Percentiles rank a stretch among this genome's conserved stretches.
phyloP scores from a whole-genome alignment of 2,797 vertebrate genomes.

The Peromyscus aztecus region DNA sequence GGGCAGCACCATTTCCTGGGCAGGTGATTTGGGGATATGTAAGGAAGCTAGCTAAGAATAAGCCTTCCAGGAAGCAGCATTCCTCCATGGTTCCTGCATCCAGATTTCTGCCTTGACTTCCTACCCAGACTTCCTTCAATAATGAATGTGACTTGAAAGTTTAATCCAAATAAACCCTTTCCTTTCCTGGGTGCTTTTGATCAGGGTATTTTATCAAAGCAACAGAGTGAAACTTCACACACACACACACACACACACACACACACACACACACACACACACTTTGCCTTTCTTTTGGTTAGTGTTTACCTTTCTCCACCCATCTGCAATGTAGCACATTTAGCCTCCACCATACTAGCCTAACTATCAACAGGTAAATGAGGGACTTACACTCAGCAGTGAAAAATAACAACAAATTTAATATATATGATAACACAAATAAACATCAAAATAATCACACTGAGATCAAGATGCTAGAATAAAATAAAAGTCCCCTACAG shows the following conservation, averaged over 20 bases:
- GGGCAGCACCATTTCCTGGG: not conserved
- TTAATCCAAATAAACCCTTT: not conserved
- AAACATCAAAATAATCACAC: slow-evolving; percentile 11
- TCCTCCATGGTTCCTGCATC: not conserved
- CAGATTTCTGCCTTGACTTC: no score
- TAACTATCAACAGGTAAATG: not conserved
- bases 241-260: not conserved
- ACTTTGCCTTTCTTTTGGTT: not conserved
- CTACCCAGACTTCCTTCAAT: not conserved
- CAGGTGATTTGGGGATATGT: not conserved
- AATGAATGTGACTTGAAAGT: not conserved
- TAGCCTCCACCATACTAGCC: not conserved
- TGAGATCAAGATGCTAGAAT: not conserved
- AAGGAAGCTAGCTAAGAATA: not conserved
- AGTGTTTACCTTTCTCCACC: not conserved
- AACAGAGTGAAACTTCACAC: not conserved
- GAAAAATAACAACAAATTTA: not conserved
- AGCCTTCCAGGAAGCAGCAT: not conserved
- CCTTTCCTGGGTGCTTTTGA: not conserved
- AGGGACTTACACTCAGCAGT: not conserved
- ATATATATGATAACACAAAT: not conserved
- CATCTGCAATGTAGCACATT: not conserved
- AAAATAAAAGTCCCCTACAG: not conserved
- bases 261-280: not conserved
- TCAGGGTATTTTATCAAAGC: not conserved